These are phyloP conservation scores for Scaptomyza tumidula DNA, from an alignment of 2,888 invertebrate genomes.

Conservation along the genomic window DNA sequence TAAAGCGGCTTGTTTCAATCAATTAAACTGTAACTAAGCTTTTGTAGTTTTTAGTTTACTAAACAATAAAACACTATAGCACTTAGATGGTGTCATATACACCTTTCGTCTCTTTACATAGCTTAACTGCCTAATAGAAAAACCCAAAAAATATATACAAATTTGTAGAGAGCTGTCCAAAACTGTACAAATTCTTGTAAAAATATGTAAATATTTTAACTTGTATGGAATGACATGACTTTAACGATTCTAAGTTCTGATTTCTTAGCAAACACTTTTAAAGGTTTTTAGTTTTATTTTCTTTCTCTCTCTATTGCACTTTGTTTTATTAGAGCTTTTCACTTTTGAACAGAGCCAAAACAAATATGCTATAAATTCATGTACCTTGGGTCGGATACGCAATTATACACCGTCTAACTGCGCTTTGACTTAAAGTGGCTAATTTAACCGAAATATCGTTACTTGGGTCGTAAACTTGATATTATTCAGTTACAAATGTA, in stretches of 20 bases:
- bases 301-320: not conserved
- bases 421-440: too few relatives aligned
- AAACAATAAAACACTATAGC: not conserved
- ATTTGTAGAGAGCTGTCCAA: too few relatives aligned
- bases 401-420: not conserved
- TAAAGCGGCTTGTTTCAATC: not conserved
- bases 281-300: not conserved
- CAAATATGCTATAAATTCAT: not conserved
- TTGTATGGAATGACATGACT: too few relatives aligned
- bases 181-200: too few relatives aligned
- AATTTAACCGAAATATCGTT: too few relatives aligned
- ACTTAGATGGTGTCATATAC: not conserved
- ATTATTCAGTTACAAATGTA: too few relatives aligned
- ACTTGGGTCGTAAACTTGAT: too few relatives aligned
- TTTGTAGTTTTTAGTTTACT: not conserved
- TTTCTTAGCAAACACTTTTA: not conserved
- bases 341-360: too few relatives aligned
- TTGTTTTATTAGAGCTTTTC: not conserved
- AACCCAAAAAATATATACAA: too few relatives aligned
- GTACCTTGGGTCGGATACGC: not conserved
- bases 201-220: too few relatives aligned
- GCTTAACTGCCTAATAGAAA: too few relatives aligned
- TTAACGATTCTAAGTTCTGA: not conserved
- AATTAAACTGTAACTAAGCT: not conserved
- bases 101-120: too few relatives aligned